A percentile compares a stretch with the other conserved stretches of the same genome.
These are phyloP conservation scores for Xiphias gladius DNA, from an alignment of 2,113 vertebrate species.

Conservation along the genomic window DNA sequence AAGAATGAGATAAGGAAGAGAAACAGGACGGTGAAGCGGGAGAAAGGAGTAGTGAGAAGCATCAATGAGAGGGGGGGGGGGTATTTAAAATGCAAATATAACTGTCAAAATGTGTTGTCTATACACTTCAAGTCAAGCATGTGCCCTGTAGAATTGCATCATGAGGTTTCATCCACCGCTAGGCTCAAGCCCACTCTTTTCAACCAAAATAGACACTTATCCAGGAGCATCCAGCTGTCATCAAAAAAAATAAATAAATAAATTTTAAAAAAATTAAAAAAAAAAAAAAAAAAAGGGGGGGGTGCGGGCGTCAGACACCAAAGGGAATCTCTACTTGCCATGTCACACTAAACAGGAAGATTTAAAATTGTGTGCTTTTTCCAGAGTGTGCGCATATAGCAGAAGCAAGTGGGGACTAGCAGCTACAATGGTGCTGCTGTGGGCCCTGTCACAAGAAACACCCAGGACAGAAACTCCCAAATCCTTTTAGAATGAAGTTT, in stretches of 20 bases:
- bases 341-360: slow-evolving; percentile 22
- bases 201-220: slow-evolving; percentile 41
- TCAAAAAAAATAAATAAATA: no score
- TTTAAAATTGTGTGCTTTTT: slow-evolving; percentile 43
- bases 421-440: slow-evolving; percentile 55
- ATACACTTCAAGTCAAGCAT: slow-evolving; percentile 14
- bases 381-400: slow-evolving; percentile 19
- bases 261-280: no score
- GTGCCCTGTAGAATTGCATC: slow-evolving; percentile 24
- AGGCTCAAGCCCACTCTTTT: slow-evolving; percentile 17
- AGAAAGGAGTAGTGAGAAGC: background rate
- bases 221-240: slow-evolving; percentile 49
- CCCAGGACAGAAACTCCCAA: slow-evolving; percentile 37
- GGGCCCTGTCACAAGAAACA: slow-evolving; percentile 37
- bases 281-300: no score
- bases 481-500: slow-evolving; percentile 34
- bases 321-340: slow-evolving; percentile 14
- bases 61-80: background rate
- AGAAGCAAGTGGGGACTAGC: slow-evolving; percentile 43
- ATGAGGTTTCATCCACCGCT: slow-evolving; percentile 17
- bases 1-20: background rate
- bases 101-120: slow-evolving; percentile 2
- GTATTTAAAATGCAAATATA: background rate
- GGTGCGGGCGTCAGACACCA: background rate
- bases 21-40: background rate